These are phyloP conservation scores for Pseudococcus longispinus DNA, from an alignment of 2,888 invertebrate species.

Conservation along the genomic window DNA sequence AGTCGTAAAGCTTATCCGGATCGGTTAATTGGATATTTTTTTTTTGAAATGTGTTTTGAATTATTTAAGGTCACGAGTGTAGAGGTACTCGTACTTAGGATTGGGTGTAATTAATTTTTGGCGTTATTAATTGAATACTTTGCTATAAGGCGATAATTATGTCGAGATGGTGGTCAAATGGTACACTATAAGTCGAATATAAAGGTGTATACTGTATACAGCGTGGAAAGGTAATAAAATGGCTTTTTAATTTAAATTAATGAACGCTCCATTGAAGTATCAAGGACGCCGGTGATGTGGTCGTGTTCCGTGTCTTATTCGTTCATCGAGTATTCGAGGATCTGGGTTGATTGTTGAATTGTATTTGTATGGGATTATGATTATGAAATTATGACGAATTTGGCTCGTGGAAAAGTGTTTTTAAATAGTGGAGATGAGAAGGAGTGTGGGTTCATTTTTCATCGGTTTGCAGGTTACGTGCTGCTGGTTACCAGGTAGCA, in stretches of 20 bases:
- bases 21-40: not conserved
- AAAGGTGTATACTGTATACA: not conserved
- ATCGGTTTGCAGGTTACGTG: no score
- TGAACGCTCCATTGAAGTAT: not conserved
- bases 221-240: slow-evolving; percentile 24
- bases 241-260: slow-evolving; percentile 28
- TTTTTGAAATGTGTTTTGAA: not conserved
- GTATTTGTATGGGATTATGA: not conserved
- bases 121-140: not conserved
- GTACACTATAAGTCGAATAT: not conserved
- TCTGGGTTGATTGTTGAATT: not conserved
- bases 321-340: not conserved
- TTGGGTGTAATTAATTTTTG: not conserved
- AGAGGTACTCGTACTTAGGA: not conserved
- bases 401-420: not conserved
- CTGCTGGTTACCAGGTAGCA: no score
- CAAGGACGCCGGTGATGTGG: not conserved
- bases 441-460: no score
- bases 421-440: not conserved
- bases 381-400: not conserved
- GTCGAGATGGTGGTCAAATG: not conserved
- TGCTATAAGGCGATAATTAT: slow-evolving; percentile 4
- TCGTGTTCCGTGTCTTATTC: slow-evolving; percentile 2
- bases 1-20: not conserved
- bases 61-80: not conserved